These are phyloP conservation scores for Micoletzkya japonica DNA, from an alignment of 2,888 invertebrate genomes.

Conservation along the genomic window DNA sequence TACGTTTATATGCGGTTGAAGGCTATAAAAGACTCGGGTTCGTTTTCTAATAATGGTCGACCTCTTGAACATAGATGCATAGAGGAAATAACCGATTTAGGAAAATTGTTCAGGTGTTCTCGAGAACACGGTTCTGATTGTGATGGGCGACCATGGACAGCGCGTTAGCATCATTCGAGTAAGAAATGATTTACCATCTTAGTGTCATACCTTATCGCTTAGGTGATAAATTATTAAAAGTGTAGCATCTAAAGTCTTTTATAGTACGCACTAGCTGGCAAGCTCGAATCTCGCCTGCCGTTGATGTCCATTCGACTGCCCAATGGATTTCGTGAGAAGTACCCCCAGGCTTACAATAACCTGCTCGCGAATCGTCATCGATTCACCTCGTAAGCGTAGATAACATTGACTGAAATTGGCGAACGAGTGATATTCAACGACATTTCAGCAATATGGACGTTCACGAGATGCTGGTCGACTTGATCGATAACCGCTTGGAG, in stretches of 20 bases:
- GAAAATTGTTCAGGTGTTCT: slow-evolving; percentile 28
- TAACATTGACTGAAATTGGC: too few species aligned
- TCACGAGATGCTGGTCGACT: slow-evolving; percentile 36
- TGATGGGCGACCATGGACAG: slow-evolving; percentile 48
- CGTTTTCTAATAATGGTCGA: neutral
- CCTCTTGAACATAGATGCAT: neutral
- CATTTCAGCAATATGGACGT: slow-evolving; percentile 45
- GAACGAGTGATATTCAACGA: too few species aligned
- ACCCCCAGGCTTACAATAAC: neutral
- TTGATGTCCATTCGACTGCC: slow-evolving; percentile 34
- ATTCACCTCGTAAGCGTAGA: neutral
- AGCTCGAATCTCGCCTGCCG: slow-evolving; percentile 43
- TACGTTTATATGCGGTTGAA: slow-evolving; percentile 27
- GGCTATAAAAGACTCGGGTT: slow-evolving; percentile 32
- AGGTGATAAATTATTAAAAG: neutral
- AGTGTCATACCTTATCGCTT: neutral
- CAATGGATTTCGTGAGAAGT: neutral
- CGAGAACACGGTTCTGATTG: slow-evolving; percentile 41
- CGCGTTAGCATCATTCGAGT: slow-evolving; percentile 29
- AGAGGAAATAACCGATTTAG: neutral
- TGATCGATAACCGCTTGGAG: slow-evolving; percentile 23
- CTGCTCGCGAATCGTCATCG: slow-evolving; percentile 5
- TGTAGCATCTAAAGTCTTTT: neutral
- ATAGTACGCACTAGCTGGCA: slow-evolving; percentile 7
- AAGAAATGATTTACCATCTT: too few species aligned